Percentiles rank a stretch among this genome's conserved stretches.
Evolutionary conservation across 2,797 vertebrate species (phyloP).

Genomic region (Falco cherrug): DNA sequence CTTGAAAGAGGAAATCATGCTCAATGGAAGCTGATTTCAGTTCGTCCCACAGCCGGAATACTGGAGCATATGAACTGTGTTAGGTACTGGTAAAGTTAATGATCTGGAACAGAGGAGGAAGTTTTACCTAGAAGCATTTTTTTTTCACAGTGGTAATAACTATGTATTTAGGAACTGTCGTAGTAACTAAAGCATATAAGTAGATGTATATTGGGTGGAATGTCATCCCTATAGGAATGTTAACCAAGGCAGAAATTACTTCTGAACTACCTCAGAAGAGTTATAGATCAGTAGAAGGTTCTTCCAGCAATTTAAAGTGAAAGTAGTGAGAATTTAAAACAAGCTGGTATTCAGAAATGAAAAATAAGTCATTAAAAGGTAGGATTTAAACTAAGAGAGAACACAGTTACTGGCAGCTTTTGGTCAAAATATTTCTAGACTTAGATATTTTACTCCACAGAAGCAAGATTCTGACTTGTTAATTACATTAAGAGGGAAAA

Average conservation of each 20-base stretch:
- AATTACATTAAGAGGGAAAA: not conserved
- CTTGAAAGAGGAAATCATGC: constrained; percentile 4
- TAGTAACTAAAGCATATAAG: constrained; percentile 1
- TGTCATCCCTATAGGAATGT: not conserved
- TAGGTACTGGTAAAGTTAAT: constrained; percentile 42
- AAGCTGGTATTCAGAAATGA: not conserved
- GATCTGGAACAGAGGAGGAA: constrained; percentile 26
- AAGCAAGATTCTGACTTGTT: not conserved
- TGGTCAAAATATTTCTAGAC: not conserved
- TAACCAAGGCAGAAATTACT: not conserved
- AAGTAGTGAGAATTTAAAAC: not conserved
- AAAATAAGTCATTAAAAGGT: not conserved
- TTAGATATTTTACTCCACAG: not conserved
- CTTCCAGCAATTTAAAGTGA: not conserved
- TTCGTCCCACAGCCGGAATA: not conserved
- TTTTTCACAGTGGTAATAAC: constrained; percentile 1
- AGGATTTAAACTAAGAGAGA: not conserved
- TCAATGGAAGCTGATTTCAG: not conserved
- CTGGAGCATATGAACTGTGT: not conserved
- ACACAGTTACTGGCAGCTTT: not conserved
- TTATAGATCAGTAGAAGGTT: not conserved
- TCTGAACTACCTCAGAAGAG: not conserved
- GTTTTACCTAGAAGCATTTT: constrained; percentile 45
- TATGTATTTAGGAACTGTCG: constrained; percentile 30
- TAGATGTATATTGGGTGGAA: not conserved